These are phyloP conservation scores for Agrilus biguttatus DNA, from an alignment of 2,888 invertebrate genomes.

Conservation along the genomic window DNA sequence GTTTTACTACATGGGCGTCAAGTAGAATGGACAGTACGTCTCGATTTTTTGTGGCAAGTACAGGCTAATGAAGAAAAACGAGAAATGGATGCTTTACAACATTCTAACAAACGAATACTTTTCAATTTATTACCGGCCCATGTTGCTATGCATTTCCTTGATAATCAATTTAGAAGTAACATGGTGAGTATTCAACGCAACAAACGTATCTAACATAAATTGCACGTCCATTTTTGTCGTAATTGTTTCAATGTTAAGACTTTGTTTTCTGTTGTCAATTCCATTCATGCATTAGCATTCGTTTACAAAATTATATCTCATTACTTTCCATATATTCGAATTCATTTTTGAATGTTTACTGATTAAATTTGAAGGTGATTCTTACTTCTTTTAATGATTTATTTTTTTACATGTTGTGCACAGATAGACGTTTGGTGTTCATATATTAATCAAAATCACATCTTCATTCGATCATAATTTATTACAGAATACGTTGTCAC, in stretches of 20 bases:
- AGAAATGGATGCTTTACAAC: constrained; percentile 86
- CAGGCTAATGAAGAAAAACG: constrained; percentile 83
- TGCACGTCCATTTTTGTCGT: too few species aligned
- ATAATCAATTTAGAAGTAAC: constrained; percentile 76
- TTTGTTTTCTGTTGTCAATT: too few species aligned
- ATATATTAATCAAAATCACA: constrained; percentile 2
- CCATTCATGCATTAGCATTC: too few species aligned
- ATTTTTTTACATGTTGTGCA: background rate
- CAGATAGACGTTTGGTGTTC: constrained; percentile 5
- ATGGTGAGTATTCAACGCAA: constrained; percentile 54
- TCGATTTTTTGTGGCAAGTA: constrained; percentile 70
- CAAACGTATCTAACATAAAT: background rate
- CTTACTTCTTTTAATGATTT: background rate
- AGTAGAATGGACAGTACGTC: constrained; percentile 82
- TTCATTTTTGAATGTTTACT: too few species aligned
- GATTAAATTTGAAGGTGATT: too few species aligned
- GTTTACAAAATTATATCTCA: too few species aligned
- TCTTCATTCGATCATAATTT: constrained; percentile 10
- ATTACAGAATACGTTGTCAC: constrained; percentile 43
- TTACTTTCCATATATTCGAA: too few species aligned
- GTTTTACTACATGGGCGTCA: constrained; percentile 70
- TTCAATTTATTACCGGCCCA: constrained; percentile 84
- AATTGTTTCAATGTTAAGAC: too few species aligned
- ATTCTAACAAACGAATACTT: constrained; percentile 75
- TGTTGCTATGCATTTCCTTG: constrained; percentile 83